A percentile compares a stretch with the other conserved stretches of the same genome.
phyloP scores from a whole-genome alignment of 1,140 invertebrate genomes.

The Drosophila seguyi region DNA sequence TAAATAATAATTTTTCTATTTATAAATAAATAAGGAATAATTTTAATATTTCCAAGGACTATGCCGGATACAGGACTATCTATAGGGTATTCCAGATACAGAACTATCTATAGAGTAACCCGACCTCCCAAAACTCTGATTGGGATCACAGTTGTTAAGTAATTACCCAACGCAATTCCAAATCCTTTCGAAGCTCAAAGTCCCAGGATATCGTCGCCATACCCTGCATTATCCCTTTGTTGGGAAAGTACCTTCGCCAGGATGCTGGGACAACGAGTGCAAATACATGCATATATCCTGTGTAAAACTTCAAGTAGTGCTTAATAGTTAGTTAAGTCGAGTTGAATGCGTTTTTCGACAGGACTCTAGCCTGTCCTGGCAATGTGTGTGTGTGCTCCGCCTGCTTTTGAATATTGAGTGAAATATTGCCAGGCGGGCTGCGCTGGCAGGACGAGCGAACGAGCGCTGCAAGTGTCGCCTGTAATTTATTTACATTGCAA shows the following conservation, averaged over 20 bases:
- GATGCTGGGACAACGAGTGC: conserved; percentile 44
- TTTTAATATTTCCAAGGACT: too few relatives aligned
- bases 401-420: conserved; percentile 79
- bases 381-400: conserved; percentile 21
- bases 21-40: too few relatives aligned
- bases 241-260: conserved; percentile 15
- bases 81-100: too few relatives aligned
- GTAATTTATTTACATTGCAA: conserved; percentile 85
- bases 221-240: not conserved
- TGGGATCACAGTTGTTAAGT: not conserved
- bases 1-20: too few relatives aligned
- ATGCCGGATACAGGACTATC: too few relatives aligned
- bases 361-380: too few relatives aligned
- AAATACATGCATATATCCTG: conserved; percentile 78
- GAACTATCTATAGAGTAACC: not conserved
- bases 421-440: conserved; percentile 72
- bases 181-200: not conserved
- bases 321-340: conserved; percentile 84
- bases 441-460: not conserved
- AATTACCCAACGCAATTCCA: not conserved
- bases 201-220: not conserved
- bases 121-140: too few relatives aligned
- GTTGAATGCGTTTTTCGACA: conserved; percentile 79
- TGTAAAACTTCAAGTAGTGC: conserved; percentile 80
- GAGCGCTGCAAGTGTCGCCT: conserved; percentile 66